These are phyloP conservation scores for Seira ritae DNA, from an alignment of 2,888 invertebrate genomes.

Conservation along the genomic window DNA sequence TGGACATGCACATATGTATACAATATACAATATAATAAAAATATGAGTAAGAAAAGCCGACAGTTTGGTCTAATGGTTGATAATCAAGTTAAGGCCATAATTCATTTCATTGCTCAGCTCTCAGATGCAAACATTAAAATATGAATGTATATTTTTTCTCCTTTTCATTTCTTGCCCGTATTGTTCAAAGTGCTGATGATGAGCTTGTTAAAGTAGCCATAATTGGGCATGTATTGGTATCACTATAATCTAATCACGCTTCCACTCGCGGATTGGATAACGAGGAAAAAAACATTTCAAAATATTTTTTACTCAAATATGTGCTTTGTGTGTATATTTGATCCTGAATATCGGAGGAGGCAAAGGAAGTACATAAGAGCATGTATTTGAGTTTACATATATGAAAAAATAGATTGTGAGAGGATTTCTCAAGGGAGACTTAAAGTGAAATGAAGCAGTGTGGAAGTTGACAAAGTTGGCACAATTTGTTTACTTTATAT, in stretches of 20 bases:
- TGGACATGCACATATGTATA: too few species aligned
- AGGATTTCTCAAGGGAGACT: conserved; percentile 60
- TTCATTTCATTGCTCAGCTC: conserved; percentile 23
- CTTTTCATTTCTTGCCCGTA: neutral
- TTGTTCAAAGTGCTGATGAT: neutral
- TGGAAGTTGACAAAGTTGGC: conserved; percentile 64
- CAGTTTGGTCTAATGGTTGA: conserved; percentile 22
- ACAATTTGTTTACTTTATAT: conserved; percentile 63
- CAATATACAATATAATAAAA: too few species aligned
- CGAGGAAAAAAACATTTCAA: conserved; percentile 10
- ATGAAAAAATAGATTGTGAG: conserved; percentile 27
- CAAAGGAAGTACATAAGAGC: too few species aligned
- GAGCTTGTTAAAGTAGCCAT: conserved; percentile 38
- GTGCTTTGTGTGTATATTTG: neutral
- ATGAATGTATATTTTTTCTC: conserved; percentile 3
- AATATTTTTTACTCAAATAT: neutral
- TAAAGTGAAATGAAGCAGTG: conserved; percentile 60
- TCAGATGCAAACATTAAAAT: conserved; percentile 8
- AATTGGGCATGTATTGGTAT: conserved; percentile 25
- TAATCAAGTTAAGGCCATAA: conserved; percentile 36
- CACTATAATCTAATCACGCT: conserved; percentile 14
- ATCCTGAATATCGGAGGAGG: too few species aligned
- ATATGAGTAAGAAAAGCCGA: conserved; percentile 11
- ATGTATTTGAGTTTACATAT: neutral
- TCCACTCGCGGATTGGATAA: neutral